Conservation (phyloP, 2,113 vertebrate species). For the Excalfactoria chinensis region DNA sequence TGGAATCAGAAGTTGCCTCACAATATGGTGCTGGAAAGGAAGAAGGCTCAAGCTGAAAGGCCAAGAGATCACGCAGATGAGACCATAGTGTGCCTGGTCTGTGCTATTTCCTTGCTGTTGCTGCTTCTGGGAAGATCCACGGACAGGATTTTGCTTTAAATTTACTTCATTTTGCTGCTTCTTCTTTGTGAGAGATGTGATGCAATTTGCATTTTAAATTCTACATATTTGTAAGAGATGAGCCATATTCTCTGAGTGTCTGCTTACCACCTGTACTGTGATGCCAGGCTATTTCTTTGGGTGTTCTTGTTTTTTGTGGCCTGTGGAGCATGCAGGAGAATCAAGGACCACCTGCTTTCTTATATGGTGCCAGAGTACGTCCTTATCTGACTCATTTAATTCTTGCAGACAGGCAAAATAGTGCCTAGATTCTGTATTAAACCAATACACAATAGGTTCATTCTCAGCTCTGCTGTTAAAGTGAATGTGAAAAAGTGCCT, state of each 20-base stretch:
- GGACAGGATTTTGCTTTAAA: neutral
- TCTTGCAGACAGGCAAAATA: neutral
- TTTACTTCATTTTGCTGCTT: neutral
- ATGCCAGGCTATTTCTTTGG: neutral
- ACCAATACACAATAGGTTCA: neutral
- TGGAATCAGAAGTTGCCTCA: neutral
- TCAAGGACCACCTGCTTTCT: neutral
- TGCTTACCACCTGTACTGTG: neutral
- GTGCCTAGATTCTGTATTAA: neutral
- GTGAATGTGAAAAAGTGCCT: neutral
- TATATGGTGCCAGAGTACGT: neutral
- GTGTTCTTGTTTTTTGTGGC: neutral
- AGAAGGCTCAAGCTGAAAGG: neutral
- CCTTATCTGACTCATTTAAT: neutral
- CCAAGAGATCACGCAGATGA: neutral
- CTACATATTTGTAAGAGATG: neutral
- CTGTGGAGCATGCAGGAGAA: neutral
- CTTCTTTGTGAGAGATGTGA: neutral
- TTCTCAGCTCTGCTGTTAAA: neutral
- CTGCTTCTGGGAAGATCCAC: neutral
- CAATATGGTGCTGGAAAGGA: neutral
- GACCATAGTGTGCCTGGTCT: fast-evolving
- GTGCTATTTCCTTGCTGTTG: neutral
- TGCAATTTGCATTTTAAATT: neutral
- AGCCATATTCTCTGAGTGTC: neutral